A percentile compares a stretch with the other conserved stretches of the same genome.
phyloP scores from a whole-genome alignment of 2,888 invertebrate genomes.

The Agapostemon virescens region DNA sequence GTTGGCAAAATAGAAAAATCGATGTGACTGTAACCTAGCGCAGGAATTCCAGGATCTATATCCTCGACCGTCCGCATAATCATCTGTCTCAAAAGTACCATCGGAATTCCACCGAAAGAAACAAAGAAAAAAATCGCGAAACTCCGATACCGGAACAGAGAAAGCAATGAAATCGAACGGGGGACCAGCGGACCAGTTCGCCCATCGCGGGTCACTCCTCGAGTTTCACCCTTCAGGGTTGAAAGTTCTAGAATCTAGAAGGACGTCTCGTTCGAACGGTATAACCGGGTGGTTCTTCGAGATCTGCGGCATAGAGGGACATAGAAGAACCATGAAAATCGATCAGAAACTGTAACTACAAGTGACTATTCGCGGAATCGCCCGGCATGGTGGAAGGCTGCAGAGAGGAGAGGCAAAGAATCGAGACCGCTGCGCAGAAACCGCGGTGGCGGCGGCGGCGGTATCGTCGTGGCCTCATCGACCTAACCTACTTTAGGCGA shows the following conservation, averaged over 20 bases:
- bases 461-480: conserved; percentile 76
- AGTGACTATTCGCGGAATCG: conserved; percentile 62
- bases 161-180: neutral
- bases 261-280: neutral
- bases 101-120: neutral
- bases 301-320: neutral
- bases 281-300: neutral
- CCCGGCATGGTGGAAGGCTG: conserved; percentile 43
- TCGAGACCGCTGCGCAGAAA: conserved; percentile 76
- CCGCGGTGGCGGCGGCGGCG: conserved; percentile 59
- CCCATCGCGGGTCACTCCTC: neutral
- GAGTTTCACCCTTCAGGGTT: neutral
- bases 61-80: neutral
- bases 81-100: neutral
- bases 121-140: neutral
- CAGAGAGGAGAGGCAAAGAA: conserved; percentile 62
- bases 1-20: conserved; percentile 39
- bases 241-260: neutral
- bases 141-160: neutral
- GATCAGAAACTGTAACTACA: conserved; percentile 51
- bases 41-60: neutral
- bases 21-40: conserved; percentile 30
- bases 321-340: conserved; percentile 50
- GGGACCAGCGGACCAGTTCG: neutral
- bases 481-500: conserved; percentile 77